phyloP scores from a whole-genome alignment of 2,113 vertebrate genomes.

The Pterophyllum scalare region DNA sequence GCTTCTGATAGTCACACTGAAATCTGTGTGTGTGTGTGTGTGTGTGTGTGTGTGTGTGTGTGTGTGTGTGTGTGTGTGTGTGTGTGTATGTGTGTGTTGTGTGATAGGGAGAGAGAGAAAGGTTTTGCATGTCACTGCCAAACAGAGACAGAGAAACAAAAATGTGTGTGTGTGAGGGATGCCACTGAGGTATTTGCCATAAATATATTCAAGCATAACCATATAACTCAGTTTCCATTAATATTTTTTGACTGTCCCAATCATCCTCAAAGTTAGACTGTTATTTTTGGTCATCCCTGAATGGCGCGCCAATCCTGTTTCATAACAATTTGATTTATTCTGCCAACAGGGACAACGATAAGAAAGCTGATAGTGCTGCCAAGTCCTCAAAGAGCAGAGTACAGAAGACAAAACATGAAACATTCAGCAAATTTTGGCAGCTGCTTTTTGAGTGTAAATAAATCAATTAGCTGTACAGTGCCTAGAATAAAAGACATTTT shows the following conservation, averaged over 20 bases:
- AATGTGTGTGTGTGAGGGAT: not conserved
- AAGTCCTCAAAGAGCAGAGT: conserved; percentile 69
- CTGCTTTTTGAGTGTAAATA: conserved; percentile 62
- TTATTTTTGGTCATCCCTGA: conserved; percentile 63
- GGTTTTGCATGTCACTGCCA: conserved; percentile 27
- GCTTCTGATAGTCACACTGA: conserved; percentile 50
- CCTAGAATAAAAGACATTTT: conserved; percentile 66
- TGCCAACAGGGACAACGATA: conserved; percentile 70
- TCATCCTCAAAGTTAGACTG: conserved; percentile 40
- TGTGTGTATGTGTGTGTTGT: not conserved
- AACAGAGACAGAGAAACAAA: conserved; percentile 10
- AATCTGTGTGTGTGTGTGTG: conserved; percentile 24
- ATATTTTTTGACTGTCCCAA: conserved; percentile 37
- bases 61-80: not conserved
- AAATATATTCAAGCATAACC: conserved; percentile 38
- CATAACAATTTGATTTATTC: conserved; percentile 62
- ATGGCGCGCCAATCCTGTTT: conserved; percentile 58
- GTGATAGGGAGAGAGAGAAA: not conserved
- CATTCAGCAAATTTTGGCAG: conserved; percentile 69
- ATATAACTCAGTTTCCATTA: conserved; percentile 29
- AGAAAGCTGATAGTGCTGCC: conserved; percentile 68
- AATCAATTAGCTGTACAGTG: conserved; percentile 71
- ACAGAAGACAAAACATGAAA: conserved; percentile 69
- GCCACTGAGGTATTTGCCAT: conserved; percentile 7
- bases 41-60: not conserved